Evolutionary conservation across 1,140 invertebrate genomes (phyloP), one percentile per base, ranked within the genome.

Genomic region (Drosophila novamexicana): DNA sequence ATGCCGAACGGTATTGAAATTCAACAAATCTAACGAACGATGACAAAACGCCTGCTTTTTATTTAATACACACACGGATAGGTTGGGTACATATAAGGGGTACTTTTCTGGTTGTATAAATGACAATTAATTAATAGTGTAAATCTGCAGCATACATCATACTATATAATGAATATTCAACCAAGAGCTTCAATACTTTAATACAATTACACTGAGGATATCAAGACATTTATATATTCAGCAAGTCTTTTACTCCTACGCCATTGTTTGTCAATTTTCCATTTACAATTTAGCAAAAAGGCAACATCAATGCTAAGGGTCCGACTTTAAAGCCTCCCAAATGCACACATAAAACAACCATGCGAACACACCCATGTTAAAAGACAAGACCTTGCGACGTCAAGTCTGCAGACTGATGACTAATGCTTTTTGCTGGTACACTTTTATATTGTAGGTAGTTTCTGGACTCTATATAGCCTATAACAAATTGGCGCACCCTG

Each of bases 351-450:
- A 10, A 29, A 12, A 22, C 47, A 49, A 49, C 18, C 18, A 18
- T 22, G 47, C 4, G 5, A 16, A 12, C 47, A 49, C 47, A 5
- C 8, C 8, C 16, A 29, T 49, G 22, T 12, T 29, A 7, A 29
- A 6, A 8, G 18, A 6, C 18, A 49, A 18, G 47, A 18, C 45
- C 45, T 18, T 22, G 18, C 1, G 22, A 2, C 47, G 22, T 49
- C 9, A 8, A n/a, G 59, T 50, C 18, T 37, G 32, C 59, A 22
- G 18, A 34, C 61, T 53, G 61, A 36, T 63, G 44, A 63, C 44
- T 61, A 49, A 50, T 62, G 47, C 22, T 32, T 42, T 12, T 32
- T 6, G 14, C 29, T 54, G 34, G 18, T 16, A 50, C 44, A 50
- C 44, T 29, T 14, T 5, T 10, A 12, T 32, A 57, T 12, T 59